Base-by-base conservation (phyloP, 2,888 invertebrate genomes). In the Tetropium fuscum region DNA sequence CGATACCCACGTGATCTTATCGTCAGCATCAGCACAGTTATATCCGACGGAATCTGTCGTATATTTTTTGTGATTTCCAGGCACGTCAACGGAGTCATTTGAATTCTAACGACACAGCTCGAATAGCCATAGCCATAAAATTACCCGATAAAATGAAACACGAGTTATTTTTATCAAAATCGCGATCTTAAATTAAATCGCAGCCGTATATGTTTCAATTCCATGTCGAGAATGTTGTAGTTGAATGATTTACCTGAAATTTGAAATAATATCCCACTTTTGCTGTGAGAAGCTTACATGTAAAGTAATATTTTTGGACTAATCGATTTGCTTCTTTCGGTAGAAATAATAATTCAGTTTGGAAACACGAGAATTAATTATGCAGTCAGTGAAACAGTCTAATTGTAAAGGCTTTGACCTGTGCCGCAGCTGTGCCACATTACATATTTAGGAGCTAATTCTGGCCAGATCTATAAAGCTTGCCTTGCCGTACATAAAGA, bases 81-180 rank as follows among this genome's bases (percentile, higher is more conserved):
- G 20, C 47, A 47, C 47, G 47, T 47, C 47, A 47, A 4, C 10
- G 3, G 2, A 15, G 6, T 7, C n/a, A 47, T 47, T 47, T 47
- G 47, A 30, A 47, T 47, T 47, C 47, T 47, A 32, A 47, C 34
- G 10, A 32, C 34, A 16, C 32, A 6, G 16, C 18, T 16, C 18
- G 32, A 30, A 47, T 32, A 19, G 8, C 19, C 45, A 57, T 57
- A 44, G 51, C 18, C 57, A 57, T 57, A 38, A 51, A 43, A 44
- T 57, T 44, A 51, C 44, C 36, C 30, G 36, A 44, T 57, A 25
- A 20, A 36, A 51, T 38, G 30, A 57, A 57, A 51, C 57, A 57
- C 44, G 51, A 44, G 57, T 57, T 51, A 57, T 45, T 36, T 38
- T 57, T 51, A 57, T 57, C 57, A 20, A 19, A 11, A 34, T 13